These are phyloP conservation scores for Vulpes ferrilata DNA, from an alignment of 2,113 vertebrate genomes.

Conservation along the genomic window DNA sequence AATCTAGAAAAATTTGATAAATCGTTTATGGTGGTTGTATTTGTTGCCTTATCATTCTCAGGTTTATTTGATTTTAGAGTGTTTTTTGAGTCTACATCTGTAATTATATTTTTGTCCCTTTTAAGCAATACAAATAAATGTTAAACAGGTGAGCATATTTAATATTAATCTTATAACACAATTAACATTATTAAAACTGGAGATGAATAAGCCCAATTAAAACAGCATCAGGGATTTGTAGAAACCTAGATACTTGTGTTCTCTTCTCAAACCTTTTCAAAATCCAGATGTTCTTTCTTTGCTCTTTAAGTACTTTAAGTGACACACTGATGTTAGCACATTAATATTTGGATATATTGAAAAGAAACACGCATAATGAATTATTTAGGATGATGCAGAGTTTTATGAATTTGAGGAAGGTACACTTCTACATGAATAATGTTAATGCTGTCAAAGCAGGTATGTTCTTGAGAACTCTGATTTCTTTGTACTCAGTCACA, in stretches of 20 bases:
- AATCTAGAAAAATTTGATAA: background rate
- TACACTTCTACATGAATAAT: conserved; percentile 55
- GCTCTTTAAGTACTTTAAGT: background rate
- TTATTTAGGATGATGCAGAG: background rate
- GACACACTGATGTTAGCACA: background rate
- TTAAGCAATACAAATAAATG: conserved; percentile 58
- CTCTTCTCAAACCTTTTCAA: conserved; percentile 25
- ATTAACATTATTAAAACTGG: conserved; percentile 52
- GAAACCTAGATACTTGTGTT: conserved; percentile 48
- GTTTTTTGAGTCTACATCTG: background rate
- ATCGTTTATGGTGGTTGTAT: background rate
- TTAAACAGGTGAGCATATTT: conserved; percentile 55
- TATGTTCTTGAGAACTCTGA: conserved; percentile 26
- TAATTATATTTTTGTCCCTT: background rate
- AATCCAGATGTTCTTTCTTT: conserved; percentile 35
- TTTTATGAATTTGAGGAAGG: conserved; percentile 45
- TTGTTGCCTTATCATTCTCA: background rate
- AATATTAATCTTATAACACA: background rate
- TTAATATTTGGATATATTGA: conserved; percentile 32
- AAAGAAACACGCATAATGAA: background rate
- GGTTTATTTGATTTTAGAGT: background rate
- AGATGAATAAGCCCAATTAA: conserved; percentile 7
- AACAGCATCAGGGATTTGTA: background rate
- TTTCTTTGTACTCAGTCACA: background rate
- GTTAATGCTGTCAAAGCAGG: conserved; percentile 50